Percentiles rank a stretch among this genome's conserved stretches.
These are phyloP conservation scores for Syrphus vitripennis DNA, from an alignment of 2,888 invertebrate species.

Conservation along the genomic window DNA sequence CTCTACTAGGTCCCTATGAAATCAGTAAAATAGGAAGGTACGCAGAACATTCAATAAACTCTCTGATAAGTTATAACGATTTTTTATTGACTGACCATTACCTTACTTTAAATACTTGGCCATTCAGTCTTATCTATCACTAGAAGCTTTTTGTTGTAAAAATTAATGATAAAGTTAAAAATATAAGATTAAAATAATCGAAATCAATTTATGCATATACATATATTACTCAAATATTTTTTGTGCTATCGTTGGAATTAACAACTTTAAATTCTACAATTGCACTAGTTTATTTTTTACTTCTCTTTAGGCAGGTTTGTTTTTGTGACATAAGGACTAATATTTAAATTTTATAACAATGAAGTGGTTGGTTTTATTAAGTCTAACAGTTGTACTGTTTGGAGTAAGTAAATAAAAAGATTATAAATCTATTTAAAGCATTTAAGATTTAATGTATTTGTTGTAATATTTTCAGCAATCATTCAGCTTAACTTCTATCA, in stretches of 20 bases:
- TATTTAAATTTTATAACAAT: neutral
- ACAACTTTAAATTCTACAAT: neutral
- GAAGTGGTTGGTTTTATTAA: constrained; percentile 14
- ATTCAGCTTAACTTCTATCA: neutral
- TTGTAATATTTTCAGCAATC: constrained; percentile 14
- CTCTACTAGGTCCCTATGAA: no score
- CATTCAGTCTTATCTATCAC: neutral
- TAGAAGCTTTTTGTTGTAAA: neutral
- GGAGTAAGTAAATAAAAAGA: neutral
- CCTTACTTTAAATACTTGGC: no score
- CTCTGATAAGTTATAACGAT: no score
- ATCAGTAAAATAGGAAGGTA: no score
- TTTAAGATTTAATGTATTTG: neutral
- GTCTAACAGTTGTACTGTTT: neutral
- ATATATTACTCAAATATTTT: no score
- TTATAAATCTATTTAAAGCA: neutral
- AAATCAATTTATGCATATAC: neutral
- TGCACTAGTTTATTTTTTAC: neutral
- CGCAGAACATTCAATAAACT: no score
- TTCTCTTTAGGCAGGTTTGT: neutral
- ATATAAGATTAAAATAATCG: neutral
- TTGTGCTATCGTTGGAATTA: neutral
- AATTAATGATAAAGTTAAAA: neutral
- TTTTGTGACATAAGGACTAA: neutral
- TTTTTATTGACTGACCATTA: no score